Evolutionary conservation across 2,113 vertebrate genomes (phyloP).

Genomic region (Aplodontia rufa): DNA sequence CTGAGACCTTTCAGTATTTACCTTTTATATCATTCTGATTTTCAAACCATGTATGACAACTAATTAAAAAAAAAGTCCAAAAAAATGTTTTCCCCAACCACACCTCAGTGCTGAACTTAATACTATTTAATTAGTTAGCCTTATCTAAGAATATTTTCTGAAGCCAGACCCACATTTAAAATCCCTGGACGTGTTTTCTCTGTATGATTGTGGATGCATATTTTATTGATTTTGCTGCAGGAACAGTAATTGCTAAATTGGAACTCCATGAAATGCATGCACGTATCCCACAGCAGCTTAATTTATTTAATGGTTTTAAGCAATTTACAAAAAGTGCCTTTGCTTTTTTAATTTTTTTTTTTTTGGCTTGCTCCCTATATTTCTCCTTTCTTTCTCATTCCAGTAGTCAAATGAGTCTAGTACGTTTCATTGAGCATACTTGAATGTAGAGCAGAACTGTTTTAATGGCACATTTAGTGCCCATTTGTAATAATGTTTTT

Average conservation of each 20-base stretch:
- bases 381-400: conserved; percentile 70
- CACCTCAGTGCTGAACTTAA: not conserved
- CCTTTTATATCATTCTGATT: not conserved
- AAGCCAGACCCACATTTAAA: conserved; percentile 26
- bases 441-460: conserved; percentile 73
- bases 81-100: not conserved
- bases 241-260: conserved; percentile 82
- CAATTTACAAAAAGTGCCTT: conserved; percentile 81
- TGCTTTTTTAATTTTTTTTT: not conserved
- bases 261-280: conserved; percentile 79
- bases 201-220: conserved; percentile 37
- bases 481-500: conserved; percentile 82
- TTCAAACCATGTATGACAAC: not conserved
- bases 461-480: conserved; percentile 82
- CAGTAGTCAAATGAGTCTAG: conserved; percentile 75
- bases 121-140: not conserved
- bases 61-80: not conserved
- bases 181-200: conserved; percentile 59
- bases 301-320: conserved; percentile 86
- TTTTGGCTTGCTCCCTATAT: conserved; percentile 59
- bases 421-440: conserved; percentile 66
- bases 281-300: conserved; percentile 74
- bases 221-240: conserved; percentile 77
- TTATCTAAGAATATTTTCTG: conserved; percentile 33
- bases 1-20: not conserved